phyloP scores from a whole-genome alignment of 1,140 invertebrate species.

The roundworm (Caenorhabditis elegans) region DNA sequence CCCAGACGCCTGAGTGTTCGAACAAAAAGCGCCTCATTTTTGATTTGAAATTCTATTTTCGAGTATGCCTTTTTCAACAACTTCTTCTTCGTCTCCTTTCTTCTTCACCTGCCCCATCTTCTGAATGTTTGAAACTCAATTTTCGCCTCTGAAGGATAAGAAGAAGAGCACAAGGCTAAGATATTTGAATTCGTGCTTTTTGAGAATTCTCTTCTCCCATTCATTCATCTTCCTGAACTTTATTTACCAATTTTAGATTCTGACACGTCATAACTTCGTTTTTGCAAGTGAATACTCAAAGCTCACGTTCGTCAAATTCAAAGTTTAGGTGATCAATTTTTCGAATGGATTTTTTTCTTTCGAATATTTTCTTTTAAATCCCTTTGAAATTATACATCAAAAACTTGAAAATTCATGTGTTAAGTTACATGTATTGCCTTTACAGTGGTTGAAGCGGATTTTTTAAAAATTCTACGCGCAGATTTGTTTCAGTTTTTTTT shows the following conservation, averaged over 20 bases:
- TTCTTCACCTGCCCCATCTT: slow-evolving; percentile 15
- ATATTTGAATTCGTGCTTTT: neutral
- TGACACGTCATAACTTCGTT: neutral
- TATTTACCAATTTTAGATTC: neutral
- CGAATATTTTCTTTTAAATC: too few relatives aligned
- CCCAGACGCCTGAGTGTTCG: too few relatives aligned
- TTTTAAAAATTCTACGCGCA: too few relatives aligned
- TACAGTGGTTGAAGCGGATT: too few relatives aligned
- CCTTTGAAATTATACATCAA: too few relatives aligned
- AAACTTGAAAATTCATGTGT: too few relatives aligned
- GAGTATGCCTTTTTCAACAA: neutral
- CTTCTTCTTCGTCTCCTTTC: neutral
- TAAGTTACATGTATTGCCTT: too few relatives aligned
- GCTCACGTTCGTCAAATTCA: too few relatives aligned
- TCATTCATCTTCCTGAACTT: neutral
- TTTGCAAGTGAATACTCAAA: neutral
- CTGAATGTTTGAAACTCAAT: slow-evolving; percentile 18
- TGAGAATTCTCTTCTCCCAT: neutral
- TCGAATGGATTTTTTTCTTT: too few relatives aligned
- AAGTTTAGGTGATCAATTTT: too few relatives aligned
- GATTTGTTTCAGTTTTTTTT: too few relatives aligned
- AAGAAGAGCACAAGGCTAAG: neutral
- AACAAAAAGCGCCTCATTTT: neutral
- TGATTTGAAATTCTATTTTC: slow-evolving; percentile 13
- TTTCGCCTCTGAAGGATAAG: neutral